These are phyloP conservation scores for Lathronympha strigana DNA, from an alignment of 2,888 invertebrate genomes.

Conservation along the genomic window DNA sequence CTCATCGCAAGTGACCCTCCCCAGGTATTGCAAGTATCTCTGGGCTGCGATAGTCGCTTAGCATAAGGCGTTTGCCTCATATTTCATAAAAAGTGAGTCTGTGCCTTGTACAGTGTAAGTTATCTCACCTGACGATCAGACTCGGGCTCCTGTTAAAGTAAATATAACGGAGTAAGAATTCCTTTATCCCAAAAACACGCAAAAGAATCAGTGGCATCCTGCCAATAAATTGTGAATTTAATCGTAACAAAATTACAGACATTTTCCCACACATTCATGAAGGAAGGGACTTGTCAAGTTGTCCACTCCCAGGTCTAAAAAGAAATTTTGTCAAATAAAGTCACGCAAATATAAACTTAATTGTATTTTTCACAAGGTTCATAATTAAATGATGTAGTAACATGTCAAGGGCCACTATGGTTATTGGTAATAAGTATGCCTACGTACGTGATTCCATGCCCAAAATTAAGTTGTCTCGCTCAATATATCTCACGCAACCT, in stretches of 20 bases:
- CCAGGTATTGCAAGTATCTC: too few relatives aligned
- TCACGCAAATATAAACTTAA: constrained; percentile 2
- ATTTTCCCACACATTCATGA: constrained; percentile 27
- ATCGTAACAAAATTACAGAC: constrained; percentile 8
- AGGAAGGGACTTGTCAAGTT: constrained; percentile 25
- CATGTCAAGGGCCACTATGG: not conserved
- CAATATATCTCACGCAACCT: constrained; percentile 30
- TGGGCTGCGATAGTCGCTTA: too few relatives aligned
- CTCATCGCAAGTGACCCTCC: too few relatives aligned
- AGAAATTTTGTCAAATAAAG: not conserved
- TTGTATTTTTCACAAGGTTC: not conserved
- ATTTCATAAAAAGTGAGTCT: too few relatives aligned
- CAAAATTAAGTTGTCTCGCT: constrained; percentile 30
- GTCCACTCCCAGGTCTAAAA: not conserved
- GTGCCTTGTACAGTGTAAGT: not conserved
- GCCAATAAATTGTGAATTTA: constrained; percentile 26
- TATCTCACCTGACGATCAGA: not conserved
- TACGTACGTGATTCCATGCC: constrained; percentile 16
- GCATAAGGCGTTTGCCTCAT: too few relatives aligned
- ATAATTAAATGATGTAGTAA: not conserved
- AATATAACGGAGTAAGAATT: constrained; percentile 8
- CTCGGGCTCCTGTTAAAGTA: not conserved
- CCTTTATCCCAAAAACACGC: constrained; percentile 10
- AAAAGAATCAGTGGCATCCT: constrained; percentile 19
- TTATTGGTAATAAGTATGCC: constrained; percentile 15